Conservation (phyloP, 2,888 invertebrate genomes). For the Meghimatium bilineatum region DNA sequence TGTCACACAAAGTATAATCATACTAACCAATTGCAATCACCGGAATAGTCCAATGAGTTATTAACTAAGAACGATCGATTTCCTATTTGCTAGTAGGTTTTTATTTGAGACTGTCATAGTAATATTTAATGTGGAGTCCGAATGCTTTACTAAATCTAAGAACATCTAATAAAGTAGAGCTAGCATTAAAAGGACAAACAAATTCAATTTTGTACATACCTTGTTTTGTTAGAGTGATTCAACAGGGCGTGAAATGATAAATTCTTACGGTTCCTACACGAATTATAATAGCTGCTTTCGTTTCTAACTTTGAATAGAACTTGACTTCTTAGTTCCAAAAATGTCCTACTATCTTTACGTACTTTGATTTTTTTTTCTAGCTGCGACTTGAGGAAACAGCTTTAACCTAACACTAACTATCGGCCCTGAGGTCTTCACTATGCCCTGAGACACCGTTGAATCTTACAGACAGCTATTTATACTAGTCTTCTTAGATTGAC, state of each 20-base stretch:
- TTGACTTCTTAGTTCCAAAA: not conserved
- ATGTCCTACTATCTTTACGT: not conserved
- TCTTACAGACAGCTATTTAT: not conserved
- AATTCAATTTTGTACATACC: not conserved
- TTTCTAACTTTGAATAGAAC: not conserved
- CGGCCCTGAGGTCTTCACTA: conserved; percentile 1
- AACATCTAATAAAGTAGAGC: not conserved
- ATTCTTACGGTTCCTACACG: not conserved
- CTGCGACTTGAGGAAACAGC: not conserved
- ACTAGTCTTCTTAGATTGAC: not conserved
- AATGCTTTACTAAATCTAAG: too few species aligned
- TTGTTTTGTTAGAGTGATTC: not conserved
- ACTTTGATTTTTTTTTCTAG: not conserved
- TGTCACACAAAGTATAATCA: too few species aligned
- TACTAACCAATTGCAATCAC: too few species aligned
- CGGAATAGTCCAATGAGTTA: too few species aligned
- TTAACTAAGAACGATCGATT: too few species aligned
- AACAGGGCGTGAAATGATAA: not conserved
- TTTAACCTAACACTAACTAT: conserved; percentile 14
- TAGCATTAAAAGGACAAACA: not conserved
- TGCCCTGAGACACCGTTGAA: conserved; percentile 4
- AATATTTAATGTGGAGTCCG: too few species aligned
- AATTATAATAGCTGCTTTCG: not conserved
- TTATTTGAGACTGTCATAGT: too few species aligned
- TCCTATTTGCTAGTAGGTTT: too few species aligned